Evolutionary conservation across 2,888 invertebrate species (phyloP), one percentile per base, ranked within the genome.

Genomic region (Dynastes grantii): DNA sequence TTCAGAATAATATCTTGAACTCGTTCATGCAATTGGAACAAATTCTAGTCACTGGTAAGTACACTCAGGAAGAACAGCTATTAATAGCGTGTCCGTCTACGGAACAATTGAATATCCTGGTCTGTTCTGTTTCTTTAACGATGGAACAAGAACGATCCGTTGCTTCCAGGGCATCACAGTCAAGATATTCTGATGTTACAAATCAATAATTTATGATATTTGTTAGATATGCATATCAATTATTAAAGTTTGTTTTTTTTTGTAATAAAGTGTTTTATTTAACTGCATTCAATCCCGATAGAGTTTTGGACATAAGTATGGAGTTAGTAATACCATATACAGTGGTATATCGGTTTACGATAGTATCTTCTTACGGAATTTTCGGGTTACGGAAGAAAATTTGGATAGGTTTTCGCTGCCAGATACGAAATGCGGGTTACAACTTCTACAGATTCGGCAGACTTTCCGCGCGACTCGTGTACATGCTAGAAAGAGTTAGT

Each of bases 41-140:
- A 86, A 89, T 95, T 27, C 89, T 98, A 11, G 89, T 92, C 1
- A 91, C 91, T 80, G 93, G 94, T 40, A 93, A 95, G 73, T 98
- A 97, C 87, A 92, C 92, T 0, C 91, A 93, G 45, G 98, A 98
- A 85, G 96, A 97, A 84, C 91, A 92, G 78, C 90, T 95, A 76
- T 93, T 98, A 75, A 95, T 98, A 3, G 97, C 94, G 9, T 97
- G 98, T 85, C 98, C 98, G 0, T 94, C 97, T 1, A 94, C 96
- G 1, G 98, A 99, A 86, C 98, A 98, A 90, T 93, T 98, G 11
- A 95, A 96, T n/a, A 92, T 96, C 55, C 91, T 97, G 84, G 91
- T 97, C 79, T 96, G 96, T 9, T 96, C 96, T 1, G 93, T 95
- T 1, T 95, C 94, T 79, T 90, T 95, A 61, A 90, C 92, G 75